Evolutionary conservation across 2,888 invertebrate genomes (phyloP).

Genomic region (Drepanosiphum platanoidis): DNA sequence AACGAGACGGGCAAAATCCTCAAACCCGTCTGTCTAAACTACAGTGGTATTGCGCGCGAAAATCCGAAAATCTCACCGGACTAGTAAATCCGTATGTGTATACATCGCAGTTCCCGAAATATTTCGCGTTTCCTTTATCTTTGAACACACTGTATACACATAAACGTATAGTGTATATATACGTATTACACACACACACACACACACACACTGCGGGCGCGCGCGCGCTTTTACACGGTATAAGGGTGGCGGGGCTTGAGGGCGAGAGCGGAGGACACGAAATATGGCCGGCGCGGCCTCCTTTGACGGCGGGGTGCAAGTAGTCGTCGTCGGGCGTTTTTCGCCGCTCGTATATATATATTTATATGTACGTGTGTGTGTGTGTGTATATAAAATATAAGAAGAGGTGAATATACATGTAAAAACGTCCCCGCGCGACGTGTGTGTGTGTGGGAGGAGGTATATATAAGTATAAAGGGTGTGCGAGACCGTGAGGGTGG

Average conservation of each 20-base stretch:
- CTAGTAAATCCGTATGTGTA: too few relatives aligned
- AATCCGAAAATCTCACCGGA: too few relatives aligned
- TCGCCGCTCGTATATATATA: neutral
- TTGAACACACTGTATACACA: too few relatives aligned
- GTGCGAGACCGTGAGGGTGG: neutral
- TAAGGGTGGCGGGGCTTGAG: neutral
- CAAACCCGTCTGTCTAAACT: too few relatives aligned
- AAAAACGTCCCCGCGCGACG: neutral
- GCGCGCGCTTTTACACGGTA: neutral
- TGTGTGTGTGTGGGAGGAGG: neutral
- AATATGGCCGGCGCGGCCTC: constrained; percentile 33
- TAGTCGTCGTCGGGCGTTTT: neutral
- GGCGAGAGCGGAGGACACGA: constrained; percentile 2
- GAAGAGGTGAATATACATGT: too few relatives aligned
- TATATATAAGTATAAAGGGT: neutral
- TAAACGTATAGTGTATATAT: constrained; percentile 8
- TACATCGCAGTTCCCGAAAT: too few relatives aligned
- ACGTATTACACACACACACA: neutral
- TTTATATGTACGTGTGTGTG: neutral
- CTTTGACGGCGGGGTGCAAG: neutral
- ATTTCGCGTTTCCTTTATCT: too few relatives aligned
- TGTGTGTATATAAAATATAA: neutral
- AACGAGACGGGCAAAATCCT: too few relatives aligned
- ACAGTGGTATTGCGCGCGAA: too few relatives aligned
- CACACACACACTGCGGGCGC: neutral